Evolutionary conservation across 2,113 vertebrate species (phyloP), one percentile per base, ranked within the genome.

Genomic region (Cryptomyrus ogoouensis): DNA sequence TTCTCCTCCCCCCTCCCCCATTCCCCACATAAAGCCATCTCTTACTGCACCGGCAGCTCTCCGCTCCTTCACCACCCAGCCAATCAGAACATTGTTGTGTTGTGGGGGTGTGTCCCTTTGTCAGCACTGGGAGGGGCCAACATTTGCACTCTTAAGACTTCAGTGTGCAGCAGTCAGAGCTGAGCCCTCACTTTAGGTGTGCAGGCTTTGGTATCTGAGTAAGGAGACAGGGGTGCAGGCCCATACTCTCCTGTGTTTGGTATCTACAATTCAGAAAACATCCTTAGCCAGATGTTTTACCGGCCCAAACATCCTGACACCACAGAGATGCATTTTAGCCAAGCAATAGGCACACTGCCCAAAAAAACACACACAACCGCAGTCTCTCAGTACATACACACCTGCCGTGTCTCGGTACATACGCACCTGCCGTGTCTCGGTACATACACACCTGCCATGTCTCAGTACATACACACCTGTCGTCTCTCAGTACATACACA

Each of bases 61-160:
- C 58, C 12, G 7, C 50, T 9, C 58, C 56, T 46, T 31, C 27
- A 52, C 8, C 52, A 31, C 8, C 24, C 19, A 88, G 58, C 88
- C 88, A 90, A 87, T 89, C 62, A 90, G 77, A 84, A 3, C 2
- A 44, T 13, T 88, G 74, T 17, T 56, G 21, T 47, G 62, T 74
- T 53, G 74, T 27, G 87, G 17, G 70, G 90, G 84, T 70, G 50
- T 77, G 77, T 89, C 77, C 89, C 89, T 89, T 42, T 39, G 47
- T 83, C 39, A 49, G 44, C 50, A 87, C 39, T 86, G 89, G 89
- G 42, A 90, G 42, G 89, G 87, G 58, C 89, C 27, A 24, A 70
- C 70, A 53, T 27, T 19, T 49, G 10, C 39, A 35, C 31, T 53
- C 15, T 35, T 12, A 46, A 42, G 24, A 56, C 24, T 39, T 62